A percentile compares a stretch with the other conserved stretches of the same genome.
These are phyloP conservation scores for Oscheius onirici DNA, from an alignment of 2,888 invertebrate species.

Conservation along the genomic window DNA sequence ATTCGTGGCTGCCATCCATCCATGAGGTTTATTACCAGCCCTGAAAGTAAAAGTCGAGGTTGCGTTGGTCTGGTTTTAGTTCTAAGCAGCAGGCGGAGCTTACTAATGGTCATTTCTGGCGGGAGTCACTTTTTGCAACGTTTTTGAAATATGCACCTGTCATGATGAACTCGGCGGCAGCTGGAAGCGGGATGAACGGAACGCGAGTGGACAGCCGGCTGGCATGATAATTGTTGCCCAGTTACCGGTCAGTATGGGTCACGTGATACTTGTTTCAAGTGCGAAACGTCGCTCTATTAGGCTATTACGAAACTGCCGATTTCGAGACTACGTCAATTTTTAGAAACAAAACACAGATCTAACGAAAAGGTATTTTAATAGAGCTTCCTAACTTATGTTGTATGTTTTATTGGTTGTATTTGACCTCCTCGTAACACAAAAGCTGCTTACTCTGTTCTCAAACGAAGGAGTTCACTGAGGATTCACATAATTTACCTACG, in stretches of 20 bases:
- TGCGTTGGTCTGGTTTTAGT: background rate
- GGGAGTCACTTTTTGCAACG: background rate
- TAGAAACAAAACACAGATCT: no score
- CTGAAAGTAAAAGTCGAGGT: background rate
- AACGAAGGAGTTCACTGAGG: no score
- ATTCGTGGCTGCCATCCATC: slow-evolving; percentile 28
- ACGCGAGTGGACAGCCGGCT: slow-evolving; percentile 23
- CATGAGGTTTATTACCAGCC: slow-evolving; percentile 20
- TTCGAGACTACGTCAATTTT: no score
- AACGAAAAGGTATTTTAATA: no score
- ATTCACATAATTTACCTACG: no score
- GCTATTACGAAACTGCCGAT: no score
- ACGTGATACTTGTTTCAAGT: slow-evolving; percentile 18
- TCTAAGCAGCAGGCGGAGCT: slow-evolving; percentile 3
- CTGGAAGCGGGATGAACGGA: slow-evolving; percentile 17
- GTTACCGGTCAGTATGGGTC: slow-evolving; percentile 26
- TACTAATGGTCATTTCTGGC: slow-evolving; percentile 3
- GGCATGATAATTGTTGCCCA: slow-evolving; percentile 21
- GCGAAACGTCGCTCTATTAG: no score
- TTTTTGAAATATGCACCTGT: slow-evolving; percentile 27
- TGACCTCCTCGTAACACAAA: no score
- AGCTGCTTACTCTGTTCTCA: no score
- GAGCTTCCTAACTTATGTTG: no score
- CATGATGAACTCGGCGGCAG: slow-evolving; percentile 27
- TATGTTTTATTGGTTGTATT: no score